These are phyloP conservation scores for Ctenosaura bakeri DNA, from an alignment of 2,797 vertebrate genomes.

Conservation along the genomic window DNA sequence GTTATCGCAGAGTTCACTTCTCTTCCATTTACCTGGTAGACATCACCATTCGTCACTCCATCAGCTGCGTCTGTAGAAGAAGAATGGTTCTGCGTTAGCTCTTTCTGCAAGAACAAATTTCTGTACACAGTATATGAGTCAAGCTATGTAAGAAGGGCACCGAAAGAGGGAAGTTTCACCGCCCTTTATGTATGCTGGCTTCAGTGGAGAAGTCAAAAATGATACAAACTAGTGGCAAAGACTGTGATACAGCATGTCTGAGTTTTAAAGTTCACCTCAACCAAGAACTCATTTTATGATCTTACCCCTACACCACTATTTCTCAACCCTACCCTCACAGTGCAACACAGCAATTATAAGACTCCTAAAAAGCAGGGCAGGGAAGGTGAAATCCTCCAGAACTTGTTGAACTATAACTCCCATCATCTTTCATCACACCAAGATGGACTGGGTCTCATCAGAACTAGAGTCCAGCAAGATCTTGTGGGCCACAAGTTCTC, in stretches of 20 bases:
- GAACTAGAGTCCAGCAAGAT: neutral
- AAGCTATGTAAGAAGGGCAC: neutral
- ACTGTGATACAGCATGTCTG: neutral
- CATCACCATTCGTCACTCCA: conserved; percentile 88
- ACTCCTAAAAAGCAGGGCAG: no score
- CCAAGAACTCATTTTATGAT: neutral
- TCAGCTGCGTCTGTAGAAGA: conserved; percentile 83
- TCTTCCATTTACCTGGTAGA: conserved; percentile 87
- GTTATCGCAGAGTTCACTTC: neutral
- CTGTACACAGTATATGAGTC: conserved; percentile 10
- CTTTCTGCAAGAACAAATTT: neutral
- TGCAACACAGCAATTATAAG: neutral
- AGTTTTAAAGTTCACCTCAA: neutral
- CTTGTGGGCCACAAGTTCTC: no score
- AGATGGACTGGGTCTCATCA: no score
- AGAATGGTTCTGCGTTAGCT: conserved; percentile 50
- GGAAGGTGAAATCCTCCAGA: no score
- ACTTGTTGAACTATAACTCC: no score
- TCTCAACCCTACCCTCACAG: neutral
- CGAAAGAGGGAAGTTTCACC: neutral
- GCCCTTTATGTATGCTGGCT: neutral
- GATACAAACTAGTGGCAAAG: neutral
- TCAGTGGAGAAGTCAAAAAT: neutral
- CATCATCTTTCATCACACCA: no score
- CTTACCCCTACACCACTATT: neutral